A percentile compares a stretch with the other conserved stretches of the same genome.
phyloP scores from a whole-genome alignment of 1,140 invertebrate genomes.

The Brachionus rubens region DNA sequence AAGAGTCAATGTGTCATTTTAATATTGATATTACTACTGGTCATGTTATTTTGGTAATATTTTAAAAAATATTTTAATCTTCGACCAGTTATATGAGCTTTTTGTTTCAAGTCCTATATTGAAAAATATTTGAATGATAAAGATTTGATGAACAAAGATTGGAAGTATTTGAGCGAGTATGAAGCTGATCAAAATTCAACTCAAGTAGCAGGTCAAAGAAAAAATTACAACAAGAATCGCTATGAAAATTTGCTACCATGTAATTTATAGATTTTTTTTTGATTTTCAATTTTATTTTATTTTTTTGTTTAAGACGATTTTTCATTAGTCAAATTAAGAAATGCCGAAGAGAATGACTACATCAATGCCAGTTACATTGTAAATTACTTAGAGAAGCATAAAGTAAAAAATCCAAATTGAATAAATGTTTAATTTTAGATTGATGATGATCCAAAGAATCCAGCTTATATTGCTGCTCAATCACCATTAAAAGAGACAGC shows the following conservation, averaged over 20 bases:
- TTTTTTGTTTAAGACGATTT: conserved; percentile 69
- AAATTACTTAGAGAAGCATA: conserved; percentile 60
- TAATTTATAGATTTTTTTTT: conserved; percentile 46
- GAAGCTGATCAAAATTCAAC: conserved; percentile 85
- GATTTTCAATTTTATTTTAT: background rate
- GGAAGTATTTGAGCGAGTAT: conserved; percentile 86
- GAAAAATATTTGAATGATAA: conserved; percentile 96
- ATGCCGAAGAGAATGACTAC: conserved; percentile 72
- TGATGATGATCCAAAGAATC: conserved; percentile 44
- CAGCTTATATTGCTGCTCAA: conserved; percentile 80
- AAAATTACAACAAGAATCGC: conserved; percentile 78
- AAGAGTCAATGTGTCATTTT: conserved; percentile 80
- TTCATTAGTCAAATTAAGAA: conserved; percentile 76
- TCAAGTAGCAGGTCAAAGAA: conserved; percentile 54
- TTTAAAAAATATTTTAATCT: background rate
- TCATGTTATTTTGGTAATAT: conserved; percentile 82
- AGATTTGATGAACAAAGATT: conserved; percentile 89
- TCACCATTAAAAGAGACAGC: conserved; percentile 84
- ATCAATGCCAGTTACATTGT: conserved; percentile 93
- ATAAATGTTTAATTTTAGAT: background rate
- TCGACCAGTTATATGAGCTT: too few species aligned
- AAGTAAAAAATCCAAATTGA: background rate
- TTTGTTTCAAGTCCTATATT: conserved; percentile 72
- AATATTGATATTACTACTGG: conserved; percentile 99
- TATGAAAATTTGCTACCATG: conserved; percentile 76